Evolutionary conservation across 2,113 vertebrate species (phyloP).

Genomic region (Seriola quinqueradiata): DNA sequence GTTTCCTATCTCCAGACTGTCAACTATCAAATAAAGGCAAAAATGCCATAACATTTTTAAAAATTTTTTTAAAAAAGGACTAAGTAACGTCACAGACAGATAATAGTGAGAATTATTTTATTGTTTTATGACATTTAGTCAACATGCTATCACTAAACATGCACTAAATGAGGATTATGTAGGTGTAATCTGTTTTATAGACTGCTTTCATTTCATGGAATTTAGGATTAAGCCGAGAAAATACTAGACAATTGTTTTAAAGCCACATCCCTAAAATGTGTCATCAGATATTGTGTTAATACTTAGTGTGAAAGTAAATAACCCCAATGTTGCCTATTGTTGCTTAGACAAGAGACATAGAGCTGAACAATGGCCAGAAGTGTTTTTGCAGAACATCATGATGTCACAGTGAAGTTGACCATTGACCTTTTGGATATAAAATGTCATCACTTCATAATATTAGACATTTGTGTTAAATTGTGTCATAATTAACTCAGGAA

Average conservation of each 20-base stretch:
- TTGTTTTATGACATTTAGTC: constrained; percentile 16
- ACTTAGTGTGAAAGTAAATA: not conserved
- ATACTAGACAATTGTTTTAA: not conserved
- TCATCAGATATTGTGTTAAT: not conserved
- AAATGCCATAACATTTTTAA: not conserved
- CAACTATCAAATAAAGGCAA: not conserved
- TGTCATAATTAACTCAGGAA: too few species aligned
- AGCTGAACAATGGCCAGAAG: too few species aligned
- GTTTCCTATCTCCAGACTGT: not conserved
- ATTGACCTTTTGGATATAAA: too few species aligned
- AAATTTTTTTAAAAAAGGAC: not conserved
- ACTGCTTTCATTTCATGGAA: not conserved
- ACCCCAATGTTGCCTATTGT: not conserved
- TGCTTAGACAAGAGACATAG: too few species aligned
- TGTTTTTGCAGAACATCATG: too few species aligned
- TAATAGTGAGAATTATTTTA: not conserved
- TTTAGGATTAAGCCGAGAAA: constrained; percentile 19
- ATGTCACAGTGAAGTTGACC: too few species aligned
- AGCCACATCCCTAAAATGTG: not conserved
- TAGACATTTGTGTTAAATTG: too few species aligned
- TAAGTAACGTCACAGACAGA: not conserved
- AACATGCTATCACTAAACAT: constrained; percentile 6
- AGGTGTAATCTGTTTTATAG: not conserved
- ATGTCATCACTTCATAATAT: too few species aligned
- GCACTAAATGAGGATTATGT: constrained; percentile 20